phyloP scores from a whole-genome alignment of 2,113 vertebrate genomes.

The Xyliphius kryptos region DNA sequence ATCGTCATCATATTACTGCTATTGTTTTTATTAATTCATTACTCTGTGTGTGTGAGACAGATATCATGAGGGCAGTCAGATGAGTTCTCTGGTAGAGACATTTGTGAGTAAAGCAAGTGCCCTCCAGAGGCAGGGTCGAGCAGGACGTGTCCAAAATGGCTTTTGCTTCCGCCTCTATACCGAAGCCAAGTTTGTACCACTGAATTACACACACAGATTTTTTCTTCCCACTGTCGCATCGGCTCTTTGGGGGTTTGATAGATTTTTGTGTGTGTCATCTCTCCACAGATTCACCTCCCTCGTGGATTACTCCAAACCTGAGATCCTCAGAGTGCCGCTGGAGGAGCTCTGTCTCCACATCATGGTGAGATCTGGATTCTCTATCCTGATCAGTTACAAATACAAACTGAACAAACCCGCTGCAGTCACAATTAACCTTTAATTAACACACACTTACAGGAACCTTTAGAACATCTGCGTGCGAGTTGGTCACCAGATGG shows the following conservation, averaged over 20 bases:
- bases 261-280: background rate
- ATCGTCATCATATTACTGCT: too few relatives aligned
- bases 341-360: constrained; percentile 96
- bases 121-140: constrained; percentile 91
- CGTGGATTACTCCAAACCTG: constrained; percentile 91
- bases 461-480: too few relatives aligned
- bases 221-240: background rate
- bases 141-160: constrained; percentile 82
- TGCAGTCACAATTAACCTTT: too few relatives aligned
- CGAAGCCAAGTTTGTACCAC: constrained; percentile 51
- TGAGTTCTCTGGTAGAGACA: constrained; percentile 94
- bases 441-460: too few relatives aligned
- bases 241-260: background rate
- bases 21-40: too few relatives aligned
- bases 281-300: constrained; percentile 81
- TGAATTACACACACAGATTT: background rate
- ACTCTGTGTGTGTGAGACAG: constrained; percentile 50
- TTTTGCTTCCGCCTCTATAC: constrained; percentile 95
- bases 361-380: constrained; percentile 67
- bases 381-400: too few relatives aligned
- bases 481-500: too few relatives aligned
- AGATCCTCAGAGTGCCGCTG: constrained; percentile 90
- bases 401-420: too few relatives aligned
- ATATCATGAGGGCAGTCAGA: constrained; percentile 96
- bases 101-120: constrained; percentile 97